Evolutionary conservation across 2,113 vertebrate species (phyloP).

Genomic region (Ictalurus punctatus): DNA sequence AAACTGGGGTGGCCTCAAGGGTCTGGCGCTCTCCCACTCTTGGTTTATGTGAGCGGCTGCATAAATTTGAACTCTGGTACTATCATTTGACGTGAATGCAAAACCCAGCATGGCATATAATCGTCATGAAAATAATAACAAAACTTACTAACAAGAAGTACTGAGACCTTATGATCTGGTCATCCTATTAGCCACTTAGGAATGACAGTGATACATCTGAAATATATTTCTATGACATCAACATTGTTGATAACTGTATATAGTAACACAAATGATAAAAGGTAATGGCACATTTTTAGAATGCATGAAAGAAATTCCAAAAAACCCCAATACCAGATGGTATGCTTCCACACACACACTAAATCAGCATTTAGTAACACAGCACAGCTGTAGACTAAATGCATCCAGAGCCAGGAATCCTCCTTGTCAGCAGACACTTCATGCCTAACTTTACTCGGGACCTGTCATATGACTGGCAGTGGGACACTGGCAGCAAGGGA

Average conservation of each 20-base stretch:
- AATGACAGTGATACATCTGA: not conserved
- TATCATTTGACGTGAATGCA: too few relatives aligned
- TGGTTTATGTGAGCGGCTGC: not conserved
- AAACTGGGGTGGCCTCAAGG: not conserved
- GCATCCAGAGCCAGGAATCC: slow-evolving; percentile 28
- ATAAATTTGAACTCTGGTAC: not conserved
- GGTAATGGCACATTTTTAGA: not conserved
- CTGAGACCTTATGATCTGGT: not conserved
- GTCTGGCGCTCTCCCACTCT: not conserved
- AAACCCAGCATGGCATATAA: not conserved
- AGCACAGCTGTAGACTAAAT: not conserved
- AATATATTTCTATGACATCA: not conserved
- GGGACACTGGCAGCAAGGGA: slow-evolving; percentile 54
- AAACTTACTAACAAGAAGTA: not conserved
- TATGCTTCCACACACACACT: not conserved
- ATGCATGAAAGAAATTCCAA: not conserved
- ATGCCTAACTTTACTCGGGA: slow-evolving; percentile 59
- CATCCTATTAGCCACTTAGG: not conserved
- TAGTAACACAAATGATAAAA: not conserved
- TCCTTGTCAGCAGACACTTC: slow-evolving; percentile 61
- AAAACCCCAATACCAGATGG: not conserved
- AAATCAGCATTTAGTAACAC: not conserved
- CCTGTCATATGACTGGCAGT: slow-evolving; percentile 66
- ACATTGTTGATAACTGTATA: not conserved
- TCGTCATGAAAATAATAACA: not conserved